Conservation (phyloP, 2,797 vertebrate genomes). For the Jordanella pulchra region DNA sequence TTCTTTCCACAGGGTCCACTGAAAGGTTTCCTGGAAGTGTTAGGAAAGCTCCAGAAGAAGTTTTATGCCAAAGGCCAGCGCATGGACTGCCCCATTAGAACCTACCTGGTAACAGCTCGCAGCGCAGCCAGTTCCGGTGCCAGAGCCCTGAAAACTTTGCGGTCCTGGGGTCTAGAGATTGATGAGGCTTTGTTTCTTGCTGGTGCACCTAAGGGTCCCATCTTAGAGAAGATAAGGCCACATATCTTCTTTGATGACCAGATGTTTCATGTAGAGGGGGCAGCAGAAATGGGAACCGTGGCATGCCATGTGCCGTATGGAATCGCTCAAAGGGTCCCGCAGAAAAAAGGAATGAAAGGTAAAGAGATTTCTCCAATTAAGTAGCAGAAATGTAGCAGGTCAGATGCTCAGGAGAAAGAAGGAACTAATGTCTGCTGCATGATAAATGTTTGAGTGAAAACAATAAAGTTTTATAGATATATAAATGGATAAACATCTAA, state of each 20-base stretch:
- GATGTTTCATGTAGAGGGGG: conserved; percentile 94
- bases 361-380: conserved; percentile 37
- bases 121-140: conserved; percentile 93
- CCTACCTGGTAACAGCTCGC: conserved; percentile 92
- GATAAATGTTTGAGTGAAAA: conserved; percentile 5
- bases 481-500: background rate
- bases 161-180: conserved; percentile 93
- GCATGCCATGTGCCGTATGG: conserved; percentile 89
- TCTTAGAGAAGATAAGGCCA: conserved; percentile 91
- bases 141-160: conserved; percentile 90
- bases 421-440: background rate
- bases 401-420: background rate
- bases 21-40: conserved; percentile 69
- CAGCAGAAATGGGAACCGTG: conserved; percentile 88
- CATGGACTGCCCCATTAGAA: conserved; percentile 88
- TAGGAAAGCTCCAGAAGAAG: conserved; percentile 70
- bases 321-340: conserved; percentile 77
- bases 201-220: conserved; percentile 91
- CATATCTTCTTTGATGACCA: conserved; percentile 97
- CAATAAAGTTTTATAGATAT: background rate
- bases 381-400: conserved; percentile 23
- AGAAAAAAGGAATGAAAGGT: conserved; percentile 49
- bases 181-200: conserved; percentile 96
- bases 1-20: conserved; percentile 70
- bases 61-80: conserved; percentile 72